A percentile compares a stretch with the other conserved stretches of the same genome.
phyloP scores from a whole-genome alignment of 2,113 vertebrate species.

The Callithrix jacchus region DNA sequence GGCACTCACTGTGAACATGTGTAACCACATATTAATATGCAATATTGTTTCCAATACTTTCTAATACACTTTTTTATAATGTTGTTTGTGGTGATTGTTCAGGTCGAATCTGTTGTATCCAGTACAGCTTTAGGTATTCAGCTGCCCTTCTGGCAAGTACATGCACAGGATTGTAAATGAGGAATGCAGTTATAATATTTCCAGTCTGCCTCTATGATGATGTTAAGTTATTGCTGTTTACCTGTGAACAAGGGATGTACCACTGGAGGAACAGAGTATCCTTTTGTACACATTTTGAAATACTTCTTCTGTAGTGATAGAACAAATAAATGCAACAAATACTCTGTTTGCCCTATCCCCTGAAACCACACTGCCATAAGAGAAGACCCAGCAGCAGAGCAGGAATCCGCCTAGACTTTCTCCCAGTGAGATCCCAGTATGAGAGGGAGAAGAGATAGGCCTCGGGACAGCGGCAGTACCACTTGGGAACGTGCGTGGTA shows the following conservation, averaged over 20 bases:
- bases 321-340: slow-evolving; percentile 46
- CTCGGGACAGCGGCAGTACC: fast-evolving
- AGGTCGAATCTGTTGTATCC: not conserved
- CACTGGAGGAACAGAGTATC: not conserved
- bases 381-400: fast-evolving
- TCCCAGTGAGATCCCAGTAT: not conserved
- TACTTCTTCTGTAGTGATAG: slow-evolving; percentile 33
- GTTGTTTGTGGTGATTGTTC: not conserved
- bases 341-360: not conserved
- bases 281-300: slow-evolving; percentile 44
- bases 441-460: not conserved
- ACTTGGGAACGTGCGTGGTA: fast-evolving
- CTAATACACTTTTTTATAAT: slow-evolving; percentile 23
- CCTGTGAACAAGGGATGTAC: not conserved
- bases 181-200: not conserved
- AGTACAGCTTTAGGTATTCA: not conserved
- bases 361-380: not conserved
- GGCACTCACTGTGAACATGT: slow-evolving; percentile 44
- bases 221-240: slow-evolving; percentile 35
- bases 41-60: slow-evolving; percentile 35
- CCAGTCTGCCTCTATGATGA: not conserved
- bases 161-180: not conserved
- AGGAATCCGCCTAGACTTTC: fast-evolving
- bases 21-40: slow-evolving; percentile 34
- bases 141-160: not conserved